A percentile compares a stretch with the other conserved stretches of the same genome.
These are phyloP conservation scores for Leptobrachium leishanense DNA, from an alignment of 2,113 vertebrate genomes.

Conservation along the genomic window DNA sequence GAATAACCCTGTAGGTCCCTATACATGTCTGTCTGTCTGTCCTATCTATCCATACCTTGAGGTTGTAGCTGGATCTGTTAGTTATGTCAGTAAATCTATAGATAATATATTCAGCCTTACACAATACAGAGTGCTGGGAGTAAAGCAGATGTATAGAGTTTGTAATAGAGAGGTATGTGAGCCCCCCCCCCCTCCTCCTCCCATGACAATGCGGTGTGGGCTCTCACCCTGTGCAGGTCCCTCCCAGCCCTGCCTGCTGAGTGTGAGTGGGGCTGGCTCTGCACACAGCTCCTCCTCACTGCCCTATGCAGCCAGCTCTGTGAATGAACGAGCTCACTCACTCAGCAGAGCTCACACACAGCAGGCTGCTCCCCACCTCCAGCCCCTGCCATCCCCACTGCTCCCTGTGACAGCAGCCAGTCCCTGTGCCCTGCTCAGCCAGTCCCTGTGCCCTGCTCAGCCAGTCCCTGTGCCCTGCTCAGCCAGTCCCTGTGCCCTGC, in stretches of 20 bases:
- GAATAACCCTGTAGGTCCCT: no score
- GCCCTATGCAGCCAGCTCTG: slow-evolving; percentile 14
- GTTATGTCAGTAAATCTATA: neutral
- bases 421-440: slow-evolving; percentile 23
- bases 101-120: neutral
- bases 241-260: neutral
- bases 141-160: no score
- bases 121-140: no score
- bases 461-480: neutral
- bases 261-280: neutral
- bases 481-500: no score
- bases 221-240: neutral
- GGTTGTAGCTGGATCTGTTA: no score
- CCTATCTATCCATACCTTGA: no score
- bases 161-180: no score
- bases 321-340: slow-evolving; percentile 35
- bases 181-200: slow-evolving; percentile 1
- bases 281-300: slow-evolving; percentile 23
- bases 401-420: neutral
- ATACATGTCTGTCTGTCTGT: no score
- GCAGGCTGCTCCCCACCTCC: neutral
- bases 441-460: no score
- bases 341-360: neutral
- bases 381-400: neutral
- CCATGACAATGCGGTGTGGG: neutral